These are phyloP conservation scores for Platycercus adscitus DNA, from an alignment of 2,113 vertebrate species.

Conservation along the genomic window DNA sequence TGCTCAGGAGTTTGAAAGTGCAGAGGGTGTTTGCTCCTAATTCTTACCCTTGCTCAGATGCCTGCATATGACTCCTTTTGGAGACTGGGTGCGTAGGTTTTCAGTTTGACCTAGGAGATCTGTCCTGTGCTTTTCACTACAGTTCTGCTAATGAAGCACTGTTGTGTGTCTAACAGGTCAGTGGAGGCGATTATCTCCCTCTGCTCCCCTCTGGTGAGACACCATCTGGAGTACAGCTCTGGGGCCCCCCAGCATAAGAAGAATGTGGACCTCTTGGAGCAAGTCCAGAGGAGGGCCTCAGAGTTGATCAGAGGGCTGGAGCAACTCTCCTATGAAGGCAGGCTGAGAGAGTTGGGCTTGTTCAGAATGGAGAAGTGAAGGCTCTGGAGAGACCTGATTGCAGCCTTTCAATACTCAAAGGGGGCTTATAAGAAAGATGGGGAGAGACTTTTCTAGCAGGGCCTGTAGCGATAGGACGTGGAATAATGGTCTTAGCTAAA, in stretches of 20 bases:
- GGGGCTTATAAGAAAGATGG: neutral
- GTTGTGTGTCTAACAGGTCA: neutral
- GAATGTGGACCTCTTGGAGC: neutral
- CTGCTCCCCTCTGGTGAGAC: neutral
- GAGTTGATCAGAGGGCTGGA: neutral
- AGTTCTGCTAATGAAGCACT: neutral
- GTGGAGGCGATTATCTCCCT: neutral
- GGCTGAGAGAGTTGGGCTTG: neutral
- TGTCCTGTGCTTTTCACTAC: neutral
- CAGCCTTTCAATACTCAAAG: neutral
- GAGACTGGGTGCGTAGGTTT: neutral
- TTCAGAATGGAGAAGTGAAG: neutral
- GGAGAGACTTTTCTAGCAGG: neutral
- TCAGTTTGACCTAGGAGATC: neutral
- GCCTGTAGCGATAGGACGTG: neutral
- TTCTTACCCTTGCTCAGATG: neutral
- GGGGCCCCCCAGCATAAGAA: neutral
- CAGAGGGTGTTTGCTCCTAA: neutral
- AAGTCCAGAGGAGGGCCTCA: neutral
- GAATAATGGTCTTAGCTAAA: neutral
- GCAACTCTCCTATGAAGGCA: neutral
- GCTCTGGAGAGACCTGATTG: neutral
- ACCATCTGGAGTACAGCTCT: neutral
- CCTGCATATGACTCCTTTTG: neutral
- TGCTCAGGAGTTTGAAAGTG: neutral